Conservation (phyloP, 2,797 vertebrate species). For the Gambelia wislizenii region DNA sequence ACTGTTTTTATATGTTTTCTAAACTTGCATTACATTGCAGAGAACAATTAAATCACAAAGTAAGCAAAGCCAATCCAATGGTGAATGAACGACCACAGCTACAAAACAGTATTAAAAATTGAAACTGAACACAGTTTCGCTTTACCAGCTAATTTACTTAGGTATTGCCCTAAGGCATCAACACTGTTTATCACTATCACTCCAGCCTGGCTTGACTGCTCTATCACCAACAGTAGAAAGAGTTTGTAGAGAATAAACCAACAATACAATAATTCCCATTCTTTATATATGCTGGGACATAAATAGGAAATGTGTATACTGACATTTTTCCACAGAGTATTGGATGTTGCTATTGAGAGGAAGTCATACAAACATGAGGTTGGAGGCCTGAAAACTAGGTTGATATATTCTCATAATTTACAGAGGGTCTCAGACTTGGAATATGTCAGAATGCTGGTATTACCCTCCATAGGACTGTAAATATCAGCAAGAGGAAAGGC, state of each 20-base stretch:
- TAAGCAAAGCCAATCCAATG: slow-evolving; percentile 54
- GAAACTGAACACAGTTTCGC: slow-evolving; percentile 61
- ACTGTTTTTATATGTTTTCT: slow-evolving; percentile 51
- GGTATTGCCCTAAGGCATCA: slow-evolving; percentile 65
- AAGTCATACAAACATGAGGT: not conserved
- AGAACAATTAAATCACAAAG: slow-evolving; percentile 72
- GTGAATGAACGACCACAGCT: slow-evolving; percentile 55
- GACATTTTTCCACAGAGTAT: not conserved
- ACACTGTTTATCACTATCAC: slow-evolving; percentile 62
- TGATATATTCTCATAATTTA: not conserved
- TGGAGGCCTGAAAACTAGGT: not conserved
- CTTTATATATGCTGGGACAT: slow-evolving; percentile 7
- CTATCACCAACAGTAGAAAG: slow-evolving; percentile 2
- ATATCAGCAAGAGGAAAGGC: not conserved
- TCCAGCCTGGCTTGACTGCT: slow-evolving; percentile 28
- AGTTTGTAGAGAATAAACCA: slow-evolving; percentile 32
- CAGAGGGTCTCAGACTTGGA: not conserved
- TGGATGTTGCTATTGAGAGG: not conserved
- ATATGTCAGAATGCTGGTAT: not conserved
- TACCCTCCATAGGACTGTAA: not conserved
- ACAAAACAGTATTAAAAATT: slow-evolving; percentile 64
- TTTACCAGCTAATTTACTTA: slow-evolving; percentile 69
- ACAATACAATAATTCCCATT: slow-evolving; percentile 19
- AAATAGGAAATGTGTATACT: slow-evolving; percentile 30
- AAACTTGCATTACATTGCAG: slow-evolving; percentile 60